A percentile compares a stretch with the other conserved stretches of the same genome.
phyloP scores from a whole-genome alignment of 2,113 vertebrate genomes.

The Lepisosteus oculatus region DNA sequence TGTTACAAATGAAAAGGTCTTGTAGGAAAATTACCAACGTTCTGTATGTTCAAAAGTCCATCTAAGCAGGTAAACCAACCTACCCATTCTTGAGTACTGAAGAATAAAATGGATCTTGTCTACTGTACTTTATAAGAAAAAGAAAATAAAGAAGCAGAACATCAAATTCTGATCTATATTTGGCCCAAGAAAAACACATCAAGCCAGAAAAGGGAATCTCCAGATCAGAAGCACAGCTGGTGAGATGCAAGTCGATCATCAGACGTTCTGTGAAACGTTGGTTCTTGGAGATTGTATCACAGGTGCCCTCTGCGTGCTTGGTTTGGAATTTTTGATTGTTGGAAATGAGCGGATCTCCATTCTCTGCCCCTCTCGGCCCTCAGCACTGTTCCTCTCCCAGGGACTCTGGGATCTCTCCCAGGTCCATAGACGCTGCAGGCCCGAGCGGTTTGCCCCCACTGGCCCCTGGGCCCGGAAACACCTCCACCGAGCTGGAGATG shows the following conservation, averaged over 20 bases:
- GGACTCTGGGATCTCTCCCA: conserved; percentile 64
- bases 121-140: no score
- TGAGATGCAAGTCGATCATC: not conserved
- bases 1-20: no score
- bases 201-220: no score
- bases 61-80: no score
- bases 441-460: conserved; percentile 49
- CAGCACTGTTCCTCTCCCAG: conserved; percentile 69
- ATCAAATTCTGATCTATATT: no score
- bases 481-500: conserved; percentile 60
- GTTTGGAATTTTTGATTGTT: not conserved
- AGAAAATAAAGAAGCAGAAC: no score
- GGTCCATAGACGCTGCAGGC: conserved; percentile 45
- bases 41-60: no score
- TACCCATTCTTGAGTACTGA: no score
- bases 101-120: no score
- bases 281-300: no score
- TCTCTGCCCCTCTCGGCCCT: conserved; percentile 15
- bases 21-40: no score
- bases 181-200: no score
- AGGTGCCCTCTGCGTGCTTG: not conserved
- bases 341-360: not conserved
- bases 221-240: not conserved
- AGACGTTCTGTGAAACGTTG: not conserved
- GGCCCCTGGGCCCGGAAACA: conserved; percentile 47